Evolutionary conservation across 2,113 vertebrate species (phyloP).

Genomic region (Platichthys stellatus): DNA sequence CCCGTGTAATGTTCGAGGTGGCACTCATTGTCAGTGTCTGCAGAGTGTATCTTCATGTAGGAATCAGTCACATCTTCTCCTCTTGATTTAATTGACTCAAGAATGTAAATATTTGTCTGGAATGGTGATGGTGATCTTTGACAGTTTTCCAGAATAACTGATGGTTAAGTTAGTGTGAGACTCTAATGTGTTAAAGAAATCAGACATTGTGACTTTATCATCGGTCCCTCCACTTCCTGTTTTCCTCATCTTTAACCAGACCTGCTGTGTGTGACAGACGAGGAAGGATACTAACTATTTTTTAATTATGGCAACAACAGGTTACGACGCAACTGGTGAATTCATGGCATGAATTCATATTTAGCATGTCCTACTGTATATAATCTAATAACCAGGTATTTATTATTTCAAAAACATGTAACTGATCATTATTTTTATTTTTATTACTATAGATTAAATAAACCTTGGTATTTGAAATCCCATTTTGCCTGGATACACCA

Average conservation of each 20-base stretch:
- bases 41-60: conserved; percentile 1
- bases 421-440: too few species aligned
- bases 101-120: not conserved
- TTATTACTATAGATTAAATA: not conserved
- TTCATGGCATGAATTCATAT: not conserved
- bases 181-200: not conserved
- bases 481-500: not conserved
- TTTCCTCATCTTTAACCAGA: not conserved
- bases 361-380: too few species aligned
- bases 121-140: not conserved
- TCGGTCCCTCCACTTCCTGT: not conserved
- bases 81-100: not conserved
- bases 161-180: too few species aligned
- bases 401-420: too few species aligned
- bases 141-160: not conserved
- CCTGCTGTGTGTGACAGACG: not conserved
- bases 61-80: not conserved
- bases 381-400: too few species aligned
- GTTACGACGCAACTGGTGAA: too few species aligned
- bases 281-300: not conserved
- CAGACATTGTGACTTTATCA: not conserved
- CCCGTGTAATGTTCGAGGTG: conserved; percentile 54
- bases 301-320: not conserved
- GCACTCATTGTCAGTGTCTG: conserved; percentile 36
- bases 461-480: not conserved